Conservation (phyloP, 2,113 vertebrate genomes). For the Eublepharis macularius region DNA sequence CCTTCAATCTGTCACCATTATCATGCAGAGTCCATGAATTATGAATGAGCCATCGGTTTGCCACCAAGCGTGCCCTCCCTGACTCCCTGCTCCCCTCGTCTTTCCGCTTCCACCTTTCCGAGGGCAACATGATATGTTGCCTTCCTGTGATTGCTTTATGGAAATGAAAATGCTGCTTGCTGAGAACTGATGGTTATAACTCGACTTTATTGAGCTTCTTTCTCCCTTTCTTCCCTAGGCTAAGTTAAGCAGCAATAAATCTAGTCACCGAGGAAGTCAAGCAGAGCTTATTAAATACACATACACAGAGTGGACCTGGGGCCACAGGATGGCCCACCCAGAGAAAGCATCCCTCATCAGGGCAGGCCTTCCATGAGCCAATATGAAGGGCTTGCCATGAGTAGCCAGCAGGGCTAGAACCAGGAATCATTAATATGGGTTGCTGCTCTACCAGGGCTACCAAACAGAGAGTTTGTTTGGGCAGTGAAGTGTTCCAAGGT, state of each 20-base stretch:
- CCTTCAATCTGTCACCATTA: neutral
- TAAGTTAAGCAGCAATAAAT: neutral
- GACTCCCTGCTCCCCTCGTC: neutral
- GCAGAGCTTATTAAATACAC: neutral
- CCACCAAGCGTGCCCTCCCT: neutral
- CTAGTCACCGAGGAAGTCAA: neutral
- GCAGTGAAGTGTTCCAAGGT: too few species aligned
- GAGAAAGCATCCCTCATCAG: too few species aligned
- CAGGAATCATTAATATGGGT: too few species aligned
- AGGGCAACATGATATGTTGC: neutral
- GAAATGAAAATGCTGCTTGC: neutral
- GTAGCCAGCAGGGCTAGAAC: too few species aligned
- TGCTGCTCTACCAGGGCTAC: too few species aligned
- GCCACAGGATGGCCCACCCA: too few species aligned
- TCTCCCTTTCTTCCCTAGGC: too few species aligned
- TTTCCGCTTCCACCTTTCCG: neutral
- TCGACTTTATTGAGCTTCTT: too few species aligned
- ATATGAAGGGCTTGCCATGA: too few species aligned
- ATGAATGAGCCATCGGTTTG: neutral
- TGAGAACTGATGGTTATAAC: neutral
- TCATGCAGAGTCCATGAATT: neutral
- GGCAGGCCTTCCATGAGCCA: too few species aligned
- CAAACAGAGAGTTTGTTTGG: too few species aligned
- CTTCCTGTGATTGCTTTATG: neutral
- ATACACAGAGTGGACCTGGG: too few species aligned